Conservation (phyloP, 2,113 vertebrate genomes). For the Corythoichthys intestinalis region DNA sequence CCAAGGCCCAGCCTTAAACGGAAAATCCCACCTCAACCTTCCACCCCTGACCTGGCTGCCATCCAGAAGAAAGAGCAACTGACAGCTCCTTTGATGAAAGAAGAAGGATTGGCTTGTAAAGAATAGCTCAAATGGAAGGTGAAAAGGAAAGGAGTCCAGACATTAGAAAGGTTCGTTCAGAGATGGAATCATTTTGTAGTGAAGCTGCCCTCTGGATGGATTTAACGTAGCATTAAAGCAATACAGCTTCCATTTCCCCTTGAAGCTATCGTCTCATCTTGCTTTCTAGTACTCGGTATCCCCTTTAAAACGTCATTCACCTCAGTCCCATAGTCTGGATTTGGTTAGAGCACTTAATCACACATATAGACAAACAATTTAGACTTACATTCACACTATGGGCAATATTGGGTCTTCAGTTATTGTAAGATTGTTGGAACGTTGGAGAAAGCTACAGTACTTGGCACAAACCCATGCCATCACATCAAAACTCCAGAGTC, state of each 20-base stretch:
- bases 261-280: slow-evolving; percentile 68
- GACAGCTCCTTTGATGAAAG: slow-evolving; percentile 69
- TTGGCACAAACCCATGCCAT: background rate
- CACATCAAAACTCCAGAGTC: background rate
- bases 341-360: slow-evolving; percentile 58
- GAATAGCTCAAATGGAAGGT: slow-evolving; percentile 58
- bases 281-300: slow-evolving; percentile 46
- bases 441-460: background rate
- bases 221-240: slow-evolving; percentile 68
- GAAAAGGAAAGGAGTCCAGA: slow-evolving; percentile 62
- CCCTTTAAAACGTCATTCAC: slow-evolving; percentile 77
- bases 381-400: too few relatives aligned
- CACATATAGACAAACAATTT: too few relatives aligned
- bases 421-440: background rate
- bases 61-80: slow-evolving; percentile 60
- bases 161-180: slow-evolving; percentile 71
- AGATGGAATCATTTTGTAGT: slow-evolving; percentile 77
- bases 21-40: slow-evolving; percentile 58
- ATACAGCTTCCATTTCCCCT: slow-evolving; percentile 71
- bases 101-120: slow-evolving; percentile 42
- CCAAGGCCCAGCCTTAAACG: slow-evolving; percentile 49
- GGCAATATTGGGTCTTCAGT: too few relatives aligned
- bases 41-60: slow-evolving; percentile 62
- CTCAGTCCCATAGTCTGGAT: slow-evolving; percentile 70
- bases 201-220: slow-evolving; percentile 58